Evolutionary conservation across 2,113 vertebrate genomes (phyloP).

Genomic region (Elephas maximus): DNA sequence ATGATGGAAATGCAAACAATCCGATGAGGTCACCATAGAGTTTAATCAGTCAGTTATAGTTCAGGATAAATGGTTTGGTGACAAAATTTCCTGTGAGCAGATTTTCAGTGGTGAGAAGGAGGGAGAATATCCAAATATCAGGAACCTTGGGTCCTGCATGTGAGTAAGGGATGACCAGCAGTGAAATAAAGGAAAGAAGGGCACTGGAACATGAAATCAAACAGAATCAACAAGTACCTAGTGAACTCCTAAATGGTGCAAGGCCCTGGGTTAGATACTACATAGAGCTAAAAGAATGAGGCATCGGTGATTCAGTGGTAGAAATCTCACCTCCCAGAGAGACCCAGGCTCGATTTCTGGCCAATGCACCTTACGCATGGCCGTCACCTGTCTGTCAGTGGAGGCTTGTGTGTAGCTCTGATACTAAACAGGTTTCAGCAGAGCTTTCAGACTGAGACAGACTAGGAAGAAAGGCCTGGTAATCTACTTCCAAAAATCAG

Average conservation of each 20-base stretch:
- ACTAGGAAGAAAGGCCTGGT: background rate
- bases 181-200: background rate
- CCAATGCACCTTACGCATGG: background rate
- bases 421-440: background rate
- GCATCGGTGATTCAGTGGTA: background rate
- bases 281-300: background rate
- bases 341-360: background rate
- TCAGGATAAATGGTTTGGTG: background rate
- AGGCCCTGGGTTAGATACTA: background rate
- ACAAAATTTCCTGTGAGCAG: background rate
- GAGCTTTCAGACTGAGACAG: background rate
- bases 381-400: background rate
- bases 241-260: background rate
- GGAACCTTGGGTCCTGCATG: background rate
- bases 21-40: background rate
- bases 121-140: background rate
- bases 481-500: background rate
- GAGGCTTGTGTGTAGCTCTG: background rate
- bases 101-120: background rate
- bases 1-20: background rate
- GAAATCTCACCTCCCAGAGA: background rate
- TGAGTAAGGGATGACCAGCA: background rate
- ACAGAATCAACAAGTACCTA: background rate
- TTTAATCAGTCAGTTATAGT: background rate
- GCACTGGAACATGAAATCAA: background rate